Evolutionary conservation across 2,888 invertebrate species (phyloP).

Genomic region (Folsomia manolachei): DNA sequence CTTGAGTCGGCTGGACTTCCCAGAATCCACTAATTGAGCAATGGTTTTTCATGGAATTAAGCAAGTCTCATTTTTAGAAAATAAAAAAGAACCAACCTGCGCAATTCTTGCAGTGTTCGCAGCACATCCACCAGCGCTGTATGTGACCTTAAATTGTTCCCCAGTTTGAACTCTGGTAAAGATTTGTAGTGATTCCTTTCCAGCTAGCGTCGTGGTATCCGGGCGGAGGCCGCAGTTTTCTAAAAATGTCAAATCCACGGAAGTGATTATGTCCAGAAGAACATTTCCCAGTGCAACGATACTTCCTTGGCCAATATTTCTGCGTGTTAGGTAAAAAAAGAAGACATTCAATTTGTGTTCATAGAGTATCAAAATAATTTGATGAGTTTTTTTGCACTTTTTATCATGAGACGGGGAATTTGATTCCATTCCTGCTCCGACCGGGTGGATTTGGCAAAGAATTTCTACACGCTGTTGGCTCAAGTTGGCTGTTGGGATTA

Average conservation of each 20-base stretch:
- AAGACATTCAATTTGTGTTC: too few relatives aligned
- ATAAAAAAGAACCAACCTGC: constrained; percentile 17
- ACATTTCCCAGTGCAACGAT: constrained; percentile 25
- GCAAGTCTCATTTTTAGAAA: not conserved
- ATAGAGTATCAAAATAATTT: too few relatives aligned
- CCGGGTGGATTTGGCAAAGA: too few relatives aligned
- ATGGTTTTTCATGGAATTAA: too few relatives aligned
- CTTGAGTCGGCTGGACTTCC: not conserved
- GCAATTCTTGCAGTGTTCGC: constrained; percentile 26
- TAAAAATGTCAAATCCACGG: constrained; percentile 11
- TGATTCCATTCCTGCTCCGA: too few relatives aligned
- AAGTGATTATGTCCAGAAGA: constrained; percentile 22
- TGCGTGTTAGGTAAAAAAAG: too few relatives aligned
- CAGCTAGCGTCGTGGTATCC: constrained; percentile 21
- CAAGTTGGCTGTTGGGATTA: too few relatives aligned
- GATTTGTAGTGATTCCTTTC: not conserved
- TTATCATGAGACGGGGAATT: too few relatives aligned
- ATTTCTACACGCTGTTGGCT: too few relatives aligned
- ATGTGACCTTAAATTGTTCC: not conserved
- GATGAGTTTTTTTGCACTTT: too few relatives aligned
- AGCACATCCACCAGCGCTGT: constrained; percentile 26
- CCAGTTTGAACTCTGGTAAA: constrained; percentile 5
- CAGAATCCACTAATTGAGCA: constrained; percentile 14
- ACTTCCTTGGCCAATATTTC: not conserved
- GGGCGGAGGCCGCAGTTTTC: constrained; percentile 9